Evolutionary conservation across 2,888 invertebrate genomes (phyloP).

Genomic region (Limnephilus auricula): DNA sequence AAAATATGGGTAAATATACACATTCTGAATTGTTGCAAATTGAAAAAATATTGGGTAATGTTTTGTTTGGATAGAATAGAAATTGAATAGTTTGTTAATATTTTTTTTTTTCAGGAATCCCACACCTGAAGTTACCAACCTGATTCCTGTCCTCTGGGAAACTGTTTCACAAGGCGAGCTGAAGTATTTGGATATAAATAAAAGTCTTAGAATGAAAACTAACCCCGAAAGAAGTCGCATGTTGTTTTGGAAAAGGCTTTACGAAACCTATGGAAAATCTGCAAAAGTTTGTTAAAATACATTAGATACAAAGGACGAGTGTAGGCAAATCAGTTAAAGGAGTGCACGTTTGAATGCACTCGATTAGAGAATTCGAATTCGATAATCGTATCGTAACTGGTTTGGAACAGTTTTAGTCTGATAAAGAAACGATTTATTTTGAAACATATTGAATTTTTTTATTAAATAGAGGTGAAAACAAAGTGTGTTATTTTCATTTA

Average conservation of each 20-base stretch:
- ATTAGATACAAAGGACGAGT: too few relatives aligned
- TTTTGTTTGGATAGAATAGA: not conserved
- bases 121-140: slow-evolving; percentile 69
- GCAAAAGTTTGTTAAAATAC: not conserved
- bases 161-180: slow-evolving; percentile 67
- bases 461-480: too few relatives aligned
- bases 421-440: too few relatives aligned
- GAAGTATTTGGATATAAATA: slow-evolving; percentile 60
- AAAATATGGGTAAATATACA: slow-evolving; percentile 62
- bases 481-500: too few relatives aligned
- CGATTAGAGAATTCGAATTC: too few relatives aligned
- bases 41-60: not conserved
- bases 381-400: too few relatives aligned
- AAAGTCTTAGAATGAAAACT: slow-evolving; percentile 43
- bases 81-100: not conserved
- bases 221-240: slow-evolving; percentile 59
- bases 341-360: too few relatives aligned
- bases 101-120: slow-evolving; percentile 69
- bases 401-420: too few relatives aligned
- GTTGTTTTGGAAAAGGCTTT: slow-evolving; percentile 60
- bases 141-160: slow-evolving; percentile 70
- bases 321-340: too few relatives aligned
- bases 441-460: too few relatives aligned
- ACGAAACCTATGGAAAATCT: not conserved
- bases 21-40: not conserved